Evolutionary conservation across 2,113 vertebrate genomes (phyloP), one percentile per base, ranked within the genome.

Genomic region (Planiliza haematocheilus): DNA sequence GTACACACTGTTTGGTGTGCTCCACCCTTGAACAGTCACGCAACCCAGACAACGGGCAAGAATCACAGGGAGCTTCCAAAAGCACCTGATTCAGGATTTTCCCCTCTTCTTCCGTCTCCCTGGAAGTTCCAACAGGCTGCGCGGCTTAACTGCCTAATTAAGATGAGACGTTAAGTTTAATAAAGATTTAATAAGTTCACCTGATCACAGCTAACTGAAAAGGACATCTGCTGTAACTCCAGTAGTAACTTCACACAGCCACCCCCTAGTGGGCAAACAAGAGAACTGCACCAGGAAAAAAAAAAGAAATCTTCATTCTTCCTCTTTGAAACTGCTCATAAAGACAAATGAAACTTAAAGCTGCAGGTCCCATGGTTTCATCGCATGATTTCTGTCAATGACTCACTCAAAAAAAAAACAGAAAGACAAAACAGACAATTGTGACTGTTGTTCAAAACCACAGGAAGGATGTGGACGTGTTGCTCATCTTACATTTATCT

Each of bases 11-110:
- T 74, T 74, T 14, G 45, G 30, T 38, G 37, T 16, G 70, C 72
- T 70, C 85, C 84, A 67, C 84, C 84, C 86, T 72, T 6, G 20
- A 69, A 18, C 8, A 70, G 72, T 87, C 87, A 88, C 72, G 67
- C 65, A 84, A 86, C 46, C 63, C 6, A 57, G 17, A 66, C 48
- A 53, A 67, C 60, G 7, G 41, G 11, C 56, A 60, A 5, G 53
- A 58, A 53, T 53, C 14, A 60, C 14, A 61, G 34, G 42, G 71
- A 49, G 37, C 42, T 42, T 53, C 68, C 39, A 49, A 48, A 79
- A 74, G 38, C 77, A 74, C 82, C 77, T 81, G 68, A 58, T 50
- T 18, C 55, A 7, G 7, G 1, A 12, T 39, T 43, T 50, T 20
- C 18, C 20, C 8, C 21, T 21, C 11, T 36, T 24, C 24, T n/a